These are phyloP conservation scores for Protobothrops flavoviridis DNA, from an alignment of 2,113 vertebrate genomes.

Conservation along the genomic window DNA sequence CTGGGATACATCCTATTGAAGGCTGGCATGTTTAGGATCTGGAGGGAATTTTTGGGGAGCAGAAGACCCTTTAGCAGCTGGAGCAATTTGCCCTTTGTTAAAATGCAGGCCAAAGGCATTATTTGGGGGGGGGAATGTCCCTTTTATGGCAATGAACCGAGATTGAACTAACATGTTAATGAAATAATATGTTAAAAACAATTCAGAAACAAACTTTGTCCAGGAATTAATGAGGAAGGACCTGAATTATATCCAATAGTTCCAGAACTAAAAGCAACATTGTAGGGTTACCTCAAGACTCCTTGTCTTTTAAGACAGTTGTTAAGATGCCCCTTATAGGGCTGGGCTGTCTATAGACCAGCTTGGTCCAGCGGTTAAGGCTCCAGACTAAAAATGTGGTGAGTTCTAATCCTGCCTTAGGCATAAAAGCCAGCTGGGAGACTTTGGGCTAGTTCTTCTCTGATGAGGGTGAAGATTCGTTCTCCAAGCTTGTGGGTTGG, in stretches of 20 bases:
- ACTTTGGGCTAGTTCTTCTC: background rate
- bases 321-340: background rate
- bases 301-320: background rate
- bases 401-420: background rate
- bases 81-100: background rate
- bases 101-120: background rate
- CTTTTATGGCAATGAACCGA: background rate
- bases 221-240: background rate
- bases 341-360: background rate
- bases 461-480: too few relatives aligned
- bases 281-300: background rate
- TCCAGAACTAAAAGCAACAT: background rate
- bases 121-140: accelerated
- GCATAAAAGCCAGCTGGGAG: background rate
- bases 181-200: background rate
- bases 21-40: background rate
- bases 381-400: background rate
- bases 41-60: background rate
- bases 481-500: too few relatives aligned
- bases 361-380: background rate
- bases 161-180: background rate
- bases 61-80: background rate
- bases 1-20: background rate
- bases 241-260: background rate
- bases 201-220: background rate